These are phyloP conservation scores for Arbacia lixula DNA, from an alignment of 53 echinoderm and acorn worm genomes.

Conservation along the genomic window DNA sequence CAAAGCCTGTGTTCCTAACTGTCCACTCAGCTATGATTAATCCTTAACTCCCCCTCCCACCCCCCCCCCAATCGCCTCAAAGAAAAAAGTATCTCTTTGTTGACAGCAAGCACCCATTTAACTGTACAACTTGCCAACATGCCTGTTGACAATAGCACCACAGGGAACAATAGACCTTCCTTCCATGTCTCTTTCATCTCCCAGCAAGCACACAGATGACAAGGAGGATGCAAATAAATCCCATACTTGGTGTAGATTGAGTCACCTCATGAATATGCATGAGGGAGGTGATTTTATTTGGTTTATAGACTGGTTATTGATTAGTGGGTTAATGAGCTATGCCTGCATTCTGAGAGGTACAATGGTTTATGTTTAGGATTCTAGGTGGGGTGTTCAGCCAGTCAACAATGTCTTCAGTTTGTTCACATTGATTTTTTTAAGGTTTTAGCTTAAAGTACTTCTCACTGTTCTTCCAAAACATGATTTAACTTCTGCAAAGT, in stretches of 20 bases:
- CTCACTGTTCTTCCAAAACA: no score
- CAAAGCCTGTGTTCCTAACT: no score
- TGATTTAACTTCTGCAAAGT: no score
- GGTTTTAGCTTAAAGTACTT: no score
- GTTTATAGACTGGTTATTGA: neutral
- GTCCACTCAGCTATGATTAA: no score
- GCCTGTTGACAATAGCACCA: conserved; percentile 12
- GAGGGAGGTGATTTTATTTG: neutral
- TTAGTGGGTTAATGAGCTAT: conserved; percentile 15
- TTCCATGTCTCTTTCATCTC: no score
- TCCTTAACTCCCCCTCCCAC: no score
- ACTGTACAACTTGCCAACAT: conserved; percentile 36
- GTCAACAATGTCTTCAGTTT: no score
- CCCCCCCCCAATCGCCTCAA: no score
- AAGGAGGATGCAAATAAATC: conserved; percentile 9
- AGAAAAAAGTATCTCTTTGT: no score
- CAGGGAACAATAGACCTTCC: conserved; percentile 26
- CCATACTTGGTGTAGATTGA: conserved; percentile 16
- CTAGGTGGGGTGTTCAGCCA: conserved; percentile 9
- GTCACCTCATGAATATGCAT: conserved; percentile 36
- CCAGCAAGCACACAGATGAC: no score
- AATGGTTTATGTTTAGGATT: neutral
- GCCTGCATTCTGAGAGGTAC: neutral
- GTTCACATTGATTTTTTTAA: no score
- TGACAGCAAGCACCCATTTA: conserved; percentile 20